Base-by-base conservation (phyloP, 2,113 vertebrate genomes). In the Eonycteris spelaea region DNA sequence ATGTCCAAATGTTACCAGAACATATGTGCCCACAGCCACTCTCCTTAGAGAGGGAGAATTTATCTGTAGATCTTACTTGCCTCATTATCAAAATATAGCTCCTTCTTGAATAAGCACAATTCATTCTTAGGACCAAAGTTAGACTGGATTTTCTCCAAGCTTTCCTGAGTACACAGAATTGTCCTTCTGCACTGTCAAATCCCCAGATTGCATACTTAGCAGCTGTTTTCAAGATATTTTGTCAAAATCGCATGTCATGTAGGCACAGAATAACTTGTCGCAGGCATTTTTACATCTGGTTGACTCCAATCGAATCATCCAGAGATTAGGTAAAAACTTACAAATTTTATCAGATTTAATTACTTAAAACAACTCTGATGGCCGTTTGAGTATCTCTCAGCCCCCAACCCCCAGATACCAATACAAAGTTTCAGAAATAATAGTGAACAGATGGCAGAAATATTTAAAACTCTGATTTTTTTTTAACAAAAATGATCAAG, bases 401-500 rank as follows among this genome's bases (percentile, higher is more conserved):
- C 78, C 63, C n/a, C 33, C 68, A 90, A 22, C 82, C 63, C 48
- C 75, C 19, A 30, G 67, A 74, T 59, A 97, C 68, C 74, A 97
- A 90, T 67, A 95, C 95, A 96, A 86, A 96, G 70, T 94, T 96
- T 95, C 92, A 88, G 84, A 96, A 97, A 94, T 78, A 94, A 97
- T 93, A 97, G 24, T 80, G 94, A 98, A 97, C 98, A 98, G 98
- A 98, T 98, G 98, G 97, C 67, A 77, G 48, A 71, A 94, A 65
- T 97, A 96, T 97, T 98, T 97, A 97, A 96, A 71, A 86, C 82
- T 75, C 38, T 35, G 21, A 33, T 15, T 70, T 95, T 91, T 86
- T 91, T 75, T 48, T 3, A 97, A 82, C 43, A 90, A 92, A 96
- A 85, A 87, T 77, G 57, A 97, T 90, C 77, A 77, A 97, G 90